A percentile compares a stretch with the other conserved stretches of the same genome.
phyloP scores from a whole-genome alignment of 1,140 invertebrate species.

The Atta colombica region DNA sequence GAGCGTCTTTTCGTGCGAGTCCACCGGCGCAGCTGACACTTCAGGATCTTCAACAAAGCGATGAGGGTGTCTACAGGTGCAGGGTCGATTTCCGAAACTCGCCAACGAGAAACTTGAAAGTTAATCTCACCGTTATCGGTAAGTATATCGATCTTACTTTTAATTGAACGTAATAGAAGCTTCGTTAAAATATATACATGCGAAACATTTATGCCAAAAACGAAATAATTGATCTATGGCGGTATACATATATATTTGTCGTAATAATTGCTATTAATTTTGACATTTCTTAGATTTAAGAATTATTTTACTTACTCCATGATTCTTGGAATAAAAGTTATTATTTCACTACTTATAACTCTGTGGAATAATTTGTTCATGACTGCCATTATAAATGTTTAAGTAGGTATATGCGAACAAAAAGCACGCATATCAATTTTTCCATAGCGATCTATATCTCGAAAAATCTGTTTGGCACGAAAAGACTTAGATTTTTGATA shows the following conservation, averaged over 20 bases:
- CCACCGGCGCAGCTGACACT: conserved; percentile 91
- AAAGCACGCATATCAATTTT: neutral
- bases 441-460: neutral
- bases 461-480: conserved; percentile 16
- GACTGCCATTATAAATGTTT: neutral
- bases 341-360: conserved; percentile 19
- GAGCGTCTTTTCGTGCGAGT: conserved; percentile 92
- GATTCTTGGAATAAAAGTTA: neutral
- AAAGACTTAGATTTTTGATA: neutral
- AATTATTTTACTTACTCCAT: neutral
- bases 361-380: neutral
- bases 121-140: conserved; percentile 96
- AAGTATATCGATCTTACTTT: conserved; percentile 84
- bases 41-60: conserved; percentile 90
- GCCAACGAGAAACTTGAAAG: conserved; percentile 93
- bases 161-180: conserved; percentile 8
- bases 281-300: neutral
- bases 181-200: neutral
- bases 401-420: neutral
- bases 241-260: neutral
- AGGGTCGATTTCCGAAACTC: conserved; percentile 95
- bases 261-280: neutral
- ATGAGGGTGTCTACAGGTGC: conserved; percentile 94
- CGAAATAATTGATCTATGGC: neutral
- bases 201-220: neutral